phyloP scores from a whole-genome alignment of 2,888 invertebrate species.

The Phyllotreta striolata region DNA sequence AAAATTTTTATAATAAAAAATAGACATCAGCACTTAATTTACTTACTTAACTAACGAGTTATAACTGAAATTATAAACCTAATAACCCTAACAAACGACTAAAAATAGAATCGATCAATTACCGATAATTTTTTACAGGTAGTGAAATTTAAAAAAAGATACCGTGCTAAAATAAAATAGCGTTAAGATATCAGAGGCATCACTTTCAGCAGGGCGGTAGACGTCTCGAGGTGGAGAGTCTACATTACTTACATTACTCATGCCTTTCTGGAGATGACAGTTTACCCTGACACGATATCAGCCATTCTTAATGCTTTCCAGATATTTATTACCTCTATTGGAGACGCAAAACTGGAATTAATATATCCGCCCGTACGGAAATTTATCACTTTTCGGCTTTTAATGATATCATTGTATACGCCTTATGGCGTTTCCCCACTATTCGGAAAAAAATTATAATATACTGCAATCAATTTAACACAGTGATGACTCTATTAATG shows the following conservation, averaged over 20 bases:
- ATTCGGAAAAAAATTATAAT: too few relatives aligned
- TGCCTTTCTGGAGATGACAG: slow-evolving; percentile 56
- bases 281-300: slow-evolving; percentile 54
- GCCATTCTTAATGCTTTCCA: slow-evolving; percentile 50
- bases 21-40: too few relatives aligned
- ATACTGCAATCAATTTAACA: too few relatives aligned
- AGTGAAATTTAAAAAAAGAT: neutral
- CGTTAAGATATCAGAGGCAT: slow-evolving; percentile 51
- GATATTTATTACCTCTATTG: slow-evolving; percentile 54
- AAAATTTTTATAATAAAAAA: too few relatives aligned
- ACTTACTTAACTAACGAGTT: too few relatives aligned
- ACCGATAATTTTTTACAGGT: neutral
- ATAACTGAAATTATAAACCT: too few relatives aligned
- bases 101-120: too few relatives aligned
- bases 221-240: slow-evolving; percentile 50
- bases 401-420: slow-evolving; percentile 1
- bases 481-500: neutral
- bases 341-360: slow-evolving; percentile 33
- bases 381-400: slow-evolving; percentile 12
- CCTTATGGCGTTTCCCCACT: neutral
- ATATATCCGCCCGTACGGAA: slow-evolving; percentile 23
- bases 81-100: too few relatives aligned
- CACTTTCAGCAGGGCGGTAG: slow-evolving; percentile 47
- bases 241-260: slow-evolving; percentile 57
- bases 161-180: slow-evolving; percentile 36